Base-by-base conservation (phyloP, 2,888 invertebrate genomes). In the Sphaerophoria rueppellii region DNA sequence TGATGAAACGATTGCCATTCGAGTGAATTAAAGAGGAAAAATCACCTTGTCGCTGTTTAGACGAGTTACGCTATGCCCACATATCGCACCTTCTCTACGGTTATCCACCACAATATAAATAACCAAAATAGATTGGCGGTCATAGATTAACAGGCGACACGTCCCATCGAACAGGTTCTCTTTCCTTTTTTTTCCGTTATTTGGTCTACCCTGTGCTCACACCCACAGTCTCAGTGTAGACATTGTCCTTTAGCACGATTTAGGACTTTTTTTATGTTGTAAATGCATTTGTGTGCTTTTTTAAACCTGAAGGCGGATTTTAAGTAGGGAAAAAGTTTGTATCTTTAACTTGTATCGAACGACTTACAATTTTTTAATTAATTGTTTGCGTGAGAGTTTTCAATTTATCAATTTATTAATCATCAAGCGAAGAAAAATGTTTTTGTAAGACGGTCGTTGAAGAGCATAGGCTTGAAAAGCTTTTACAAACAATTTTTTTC, bases 321-420 rank as follows among this genome's bases (percentile, higher is more conserved):
- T 40, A 9, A 7, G 40, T 1, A 4, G 40, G 6, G 4, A 7
- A 40, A 6, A 6, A 2, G 14, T 63, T 24, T 50, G 57, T 70
- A 70, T 70, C 70, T 70, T 55, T 50, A 16, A 46, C 74, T 52
- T 73, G 81, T 81, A 73, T 77, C 81, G 69, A 55, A 50, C 46
- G 76, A 73, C 69, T 70, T 24, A 77, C 63, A 73, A 85, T 73
- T 81, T 85, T 85, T 85, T 81, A 80, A 85, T 85, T 85, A 85
- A 85, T 85, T 85, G 85, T 85, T 85, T 58, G 85, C 85, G 85
- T 85, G 85, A 81, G 72, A 73, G 63, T 76, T 81, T 85, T 77
- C 85, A 85, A 85, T 85, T 85, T 85, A 85, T 85, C 76, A 85
- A 81, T 85, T 81, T 81, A 81, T 85, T 85, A 85, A 81, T 85